Base-by-base conservation (phyloP, 2,888 invertebrate genomes). In the Xanthorhoe designata region DNA sequence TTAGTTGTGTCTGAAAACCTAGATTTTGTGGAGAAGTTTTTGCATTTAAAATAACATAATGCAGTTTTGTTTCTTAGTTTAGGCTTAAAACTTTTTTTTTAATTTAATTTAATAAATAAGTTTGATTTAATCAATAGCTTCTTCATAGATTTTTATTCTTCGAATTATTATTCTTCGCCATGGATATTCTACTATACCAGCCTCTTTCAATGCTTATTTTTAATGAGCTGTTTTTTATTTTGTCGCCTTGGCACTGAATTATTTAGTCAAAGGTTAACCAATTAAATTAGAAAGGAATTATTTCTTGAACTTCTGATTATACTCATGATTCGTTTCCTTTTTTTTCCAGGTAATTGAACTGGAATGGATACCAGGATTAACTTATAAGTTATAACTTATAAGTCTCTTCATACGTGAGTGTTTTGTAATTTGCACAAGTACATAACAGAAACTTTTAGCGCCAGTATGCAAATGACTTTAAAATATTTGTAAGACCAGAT, bases 291-390 rank as follows among this genome's bases (percentile, higher is more conserved):
- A 62, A 64, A 69, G 64, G 61, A 70, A 66, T 70, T 59, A 69
- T 72, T 61, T 68, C 68, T 47, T 32, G 1, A 13, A 68, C 51
- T 61, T 52, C 63, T 61, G 57, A 63, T 75, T 70, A n/a, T n/a
- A 71, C 71, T 65, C 60, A 73, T 65, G 64, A 66, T 57, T 51
- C 49, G 17, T 80, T 79, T 79, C 62, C n/a, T n/a, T n/a, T 79
- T 79, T 76, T 76, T 88, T 85, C 38, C 90, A 89, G 89, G 90
- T 90, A 90, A 80, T 80, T 73, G 73, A 79, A 79, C 79, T 74
- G 78, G 76, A 77, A 80, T 77, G 79, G 74, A 76, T 75, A 76
- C 74, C 77, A 76, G 76, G 75, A 79, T 78, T 78, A 51, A 50
- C 42, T 75, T 75, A 68, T 66, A 73, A 81, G 75, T 75, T 75